A percentile compares a stretch with the other conserved stretches of the same genome.
Evolutionary conservation across 2,113 vertebrate genomes (phyloP).

Genomic region (Ellobius talpinus): DNA sequence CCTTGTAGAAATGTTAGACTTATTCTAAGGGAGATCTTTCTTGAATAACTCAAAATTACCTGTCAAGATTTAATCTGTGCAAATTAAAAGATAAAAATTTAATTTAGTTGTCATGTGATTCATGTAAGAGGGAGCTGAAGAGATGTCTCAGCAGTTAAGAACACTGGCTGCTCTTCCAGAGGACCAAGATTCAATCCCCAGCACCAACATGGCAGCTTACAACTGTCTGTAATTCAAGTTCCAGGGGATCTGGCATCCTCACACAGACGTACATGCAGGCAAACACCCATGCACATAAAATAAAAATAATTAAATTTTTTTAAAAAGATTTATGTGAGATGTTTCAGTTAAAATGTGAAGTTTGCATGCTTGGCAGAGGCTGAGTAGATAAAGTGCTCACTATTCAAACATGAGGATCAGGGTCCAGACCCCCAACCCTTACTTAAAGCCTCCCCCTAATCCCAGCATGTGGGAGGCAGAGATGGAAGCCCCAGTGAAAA

Average conservation of each 20-base stretch:
- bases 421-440: neutral
- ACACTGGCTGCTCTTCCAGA: neutral
- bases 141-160: neutral
- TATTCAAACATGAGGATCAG: no score
- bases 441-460: neutral
- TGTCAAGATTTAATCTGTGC: conserved; percentile 1
- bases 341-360: conserved; percentile 11
- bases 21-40: neutral
- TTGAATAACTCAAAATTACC: neutral
- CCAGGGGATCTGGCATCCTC: neutral
- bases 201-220: neutral
- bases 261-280: neutral
- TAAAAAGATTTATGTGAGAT: neutral
- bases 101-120: neutral
- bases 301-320: neutral
- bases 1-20: conserved; percentile 18
- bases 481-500: neutral
- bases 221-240: neutral
- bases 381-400: neutral
- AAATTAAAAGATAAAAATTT: conserved; percentile 39
- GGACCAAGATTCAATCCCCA: neutral
- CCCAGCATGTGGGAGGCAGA: neutral
- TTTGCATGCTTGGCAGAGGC: neutral
- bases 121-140: neutral
- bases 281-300: neutral